Evolutionary conservation across 2,797 vertebrate genomes (phyloP).

Genomic region (Melanotaenia boesemani): DNA sequence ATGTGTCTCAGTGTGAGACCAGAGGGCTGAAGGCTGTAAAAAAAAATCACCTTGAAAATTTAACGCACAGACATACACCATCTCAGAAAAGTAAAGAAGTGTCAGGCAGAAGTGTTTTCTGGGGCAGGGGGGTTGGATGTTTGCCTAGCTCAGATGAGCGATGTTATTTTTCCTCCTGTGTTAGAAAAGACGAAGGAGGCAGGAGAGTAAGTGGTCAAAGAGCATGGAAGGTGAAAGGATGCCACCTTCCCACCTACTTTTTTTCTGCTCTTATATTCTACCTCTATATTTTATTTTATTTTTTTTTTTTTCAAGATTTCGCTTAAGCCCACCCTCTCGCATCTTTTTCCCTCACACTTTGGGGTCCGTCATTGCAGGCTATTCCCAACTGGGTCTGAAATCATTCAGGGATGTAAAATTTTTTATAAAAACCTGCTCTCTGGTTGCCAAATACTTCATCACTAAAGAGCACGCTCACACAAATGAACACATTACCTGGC

Average conservation of each 20-base stretch:
- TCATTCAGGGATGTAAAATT: conserved; percentile 74
- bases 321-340: conserved; percentile 31
- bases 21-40: conserved; percentile 48
- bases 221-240: conserved; percentile 75
- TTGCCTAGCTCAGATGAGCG: conserved; percentile 71
- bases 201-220: conserved; percentile 63
- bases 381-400: conserved; percentile 69
- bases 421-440: conserved; percentile 78
- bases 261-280: conserved; percentile 44
- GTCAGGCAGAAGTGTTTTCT: conserved; percentile 61
- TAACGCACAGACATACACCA: conserved; percentile 33
- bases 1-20: conserved; percentile 72
- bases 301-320: conserved; percentile 29
- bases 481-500: conserved; percentile 70
- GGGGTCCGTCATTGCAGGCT: conserved; percentile 66
- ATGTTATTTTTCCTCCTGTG: conserved; percentile 70
- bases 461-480: conserved; percentile 50
- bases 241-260: conserved; percentile 72
- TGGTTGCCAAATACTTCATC: conserved; percentile 79
- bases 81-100: conserved; percentile 65
- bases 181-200: conserved; percentile 60
- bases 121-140: conserved; percentile 64
- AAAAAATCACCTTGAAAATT: conserved; percentile 62
- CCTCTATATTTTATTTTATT: conserved; percentile 39
- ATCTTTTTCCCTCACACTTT: conserved; percentile 53